These are phyloP conservation scores for Brenthis hecate DNA, from an alignment of 2,888 invertebrate genomes.

Conservation along the genomic window DNA sequence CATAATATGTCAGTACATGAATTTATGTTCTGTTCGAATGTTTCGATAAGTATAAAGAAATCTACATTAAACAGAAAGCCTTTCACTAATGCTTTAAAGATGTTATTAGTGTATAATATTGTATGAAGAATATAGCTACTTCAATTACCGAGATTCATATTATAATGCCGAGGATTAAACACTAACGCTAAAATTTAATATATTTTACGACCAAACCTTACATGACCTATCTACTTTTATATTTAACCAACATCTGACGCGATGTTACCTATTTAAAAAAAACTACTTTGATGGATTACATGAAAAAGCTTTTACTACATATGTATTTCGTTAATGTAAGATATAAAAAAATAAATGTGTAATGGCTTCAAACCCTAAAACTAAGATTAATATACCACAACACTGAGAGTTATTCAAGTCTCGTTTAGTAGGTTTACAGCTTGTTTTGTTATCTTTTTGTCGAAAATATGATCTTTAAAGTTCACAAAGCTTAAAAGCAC, in stretches of 20 bases:
- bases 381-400: constrained; percentile 5
- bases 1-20: constrained; percentile 4
- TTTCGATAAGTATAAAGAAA: neutral
- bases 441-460: constrained; percentile 25
- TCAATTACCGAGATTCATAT: too few species aligned
- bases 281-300: too few species aligned
- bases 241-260: too few species aligned
- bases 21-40: neutral
- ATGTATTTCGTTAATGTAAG: neutral
- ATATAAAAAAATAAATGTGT: too few species aligned
- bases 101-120: too few species aligned
- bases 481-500: constrained; percentile 11
- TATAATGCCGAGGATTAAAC: too few species aligned
- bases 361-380: neutral
- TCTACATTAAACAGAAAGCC: neutral
- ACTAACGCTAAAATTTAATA: too few species aligned
- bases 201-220: too few species aligned
- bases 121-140: too few species aligned
- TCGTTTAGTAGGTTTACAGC: constrained; percentile 36
- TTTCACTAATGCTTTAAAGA: neutral
- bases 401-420: constrained; percentile 17
- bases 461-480: constrained; percentile 10
- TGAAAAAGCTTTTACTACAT: too few species aligned
- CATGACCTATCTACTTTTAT: too few species aligned
- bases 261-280: too few species aligned